These are phyloP conservation scores for Ichneumoninae sp. DNA, from an alignment of 2,888 invertebrate genomes.

Conservation along the genomic window DNA sequence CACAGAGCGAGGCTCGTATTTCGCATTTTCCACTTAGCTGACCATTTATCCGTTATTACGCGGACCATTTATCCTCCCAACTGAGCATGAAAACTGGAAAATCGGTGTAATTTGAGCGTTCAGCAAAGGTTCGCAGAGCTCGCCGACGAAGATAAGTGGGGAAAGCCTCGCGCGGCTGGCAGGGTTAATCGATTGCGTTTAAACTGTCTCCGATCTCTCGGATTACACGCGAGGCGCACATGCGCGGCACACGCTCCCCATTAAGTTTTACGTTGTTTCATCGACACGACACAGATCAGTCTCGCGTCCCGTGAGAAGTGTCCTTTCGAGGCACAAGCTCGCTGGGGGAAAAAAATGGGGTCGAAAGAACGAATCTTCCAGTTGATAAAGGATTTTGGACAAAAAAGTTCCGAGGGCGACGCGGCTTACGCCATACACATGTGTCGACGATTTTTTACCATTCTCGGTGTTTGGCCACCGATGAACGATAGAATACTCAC, in stretches of 20 bases:
- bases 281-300: neutral
- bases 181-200: neutral
- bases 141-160: neutral
- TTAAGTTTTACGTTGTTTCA: neutral
- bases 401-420: conserved; percentile 14
- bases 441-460: conserved; percentile 53
- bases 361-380: neutral
- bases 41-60: conserved; percentile 7
- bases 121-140: neutral
- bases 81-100: neutral
- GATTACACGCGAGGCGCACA: neutral
- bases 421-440: conserved; percentile 53
- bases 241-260: neutral
- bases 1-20: neutral
- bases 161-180: neutral
- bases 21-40: neutral
- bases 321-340: neutral
- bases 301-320: neutral
- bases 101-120: neutral
- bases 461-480: conserved; percentile 64
- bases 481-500: conserved; percentile 12
- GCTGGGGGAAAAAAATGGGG: neutral
- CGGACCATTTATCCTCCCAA: neutral
- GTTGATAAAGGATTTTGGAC: neutral
- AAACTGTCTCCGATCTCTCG: neutral